phyloP scores from a whole-genome alignment of 2,797 vertebrate genomes.

The Saxicola maurus region DNA sequence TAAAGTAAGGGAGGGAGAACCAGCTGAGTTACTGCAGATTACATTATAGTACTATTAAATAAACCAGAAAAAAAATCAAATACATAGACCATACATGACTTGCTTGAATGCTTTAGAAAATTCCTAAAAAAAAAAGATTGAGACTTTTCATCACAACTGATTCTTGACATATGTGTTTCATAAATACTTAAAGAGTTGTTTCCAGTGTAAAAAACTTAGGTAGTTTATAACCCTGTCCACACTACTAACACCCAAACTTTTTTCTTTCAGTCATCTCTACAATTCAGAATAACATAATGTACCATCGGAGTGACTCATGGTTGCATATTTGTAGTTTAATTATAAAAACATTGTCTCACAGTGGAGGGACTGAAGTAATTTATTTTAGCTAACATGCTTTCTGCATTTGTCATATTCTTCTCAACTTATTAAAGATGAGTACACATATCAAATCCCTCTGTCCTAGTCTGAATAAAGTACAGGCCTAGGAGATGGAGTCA shows the following conservation, averaged over 20 bases:
- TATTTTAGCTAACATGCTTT: slow-evolving; percentile 46
- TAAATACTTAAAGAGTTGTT: slow-evolving; percentile 26
- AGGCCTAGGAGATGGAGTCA: not conserved
- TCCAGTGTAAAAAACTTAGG: not conserved
- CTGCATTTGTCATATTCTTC: slow-evolving; percentile 42
- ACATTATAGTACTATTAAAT: not conserved
- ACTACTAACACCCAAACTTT: not conserved
- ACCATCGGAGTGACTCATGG: slow-evolving; percentile 33
- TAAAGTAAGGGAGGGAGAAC: not conserved
- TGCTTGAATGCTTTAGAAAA: not conserved
- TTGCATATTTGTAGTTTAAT: slow-evolving; percentile 41
- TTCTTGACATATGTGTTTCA: slow-evolving; percentile 43
- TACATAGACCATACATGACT: not conserved
- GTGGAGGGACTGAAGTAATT: slow-evolving; percentile 46
- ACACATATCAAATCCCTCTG: not conserved
- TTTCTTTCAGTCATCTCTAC: slow-evolving; percentile 5
- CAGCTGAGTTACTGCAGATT: not conserved
- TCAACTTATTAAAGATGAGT: slow-evolving; percentile 20
- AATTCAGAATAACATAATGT: slow-evolving; percentile 34
- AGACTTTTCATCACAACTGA: slow-evolving; percentile 59
- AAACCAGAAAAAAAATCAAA: not conserved
- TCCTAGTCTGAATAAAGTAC: not conserved
- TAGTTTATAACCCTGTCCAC: not conserved
- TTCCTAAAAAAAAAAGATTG: slow-evolving; percentile 10
- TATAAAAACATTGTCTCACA: slow-evolving; percentile 57